Evolutionary conservation across 2,797 vertebrate genomes (phyloP), one percentile per base, ranked within the genome.

Genomic region (Melanogrammus aeglefinus): DNA sequence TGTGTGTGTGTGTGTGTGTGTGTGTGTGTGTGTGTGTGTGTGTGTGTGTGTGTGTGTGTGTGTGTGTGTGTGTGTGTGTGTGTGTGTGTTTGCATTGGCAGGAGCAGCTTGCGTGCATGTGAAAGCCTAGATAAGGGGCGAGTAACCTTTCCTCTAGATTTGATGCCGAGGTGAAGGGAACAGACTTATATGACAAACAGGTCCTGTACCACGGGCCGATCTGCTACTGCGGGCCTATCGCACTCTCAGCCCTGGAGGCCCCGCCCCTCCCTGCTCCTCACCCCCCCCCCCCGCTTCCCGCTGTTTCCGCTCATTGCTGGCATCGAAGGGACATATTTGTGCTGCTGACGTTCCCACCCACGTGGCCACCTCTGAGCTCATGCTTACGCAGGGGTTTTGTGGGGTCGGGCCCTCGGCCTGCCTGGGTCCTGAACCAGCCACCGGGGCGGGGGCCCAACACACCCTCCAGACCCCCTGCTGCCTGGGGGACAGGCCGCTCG

Each of bases 101-200:
- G 24, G n/a, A 12, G 63, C 63, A 69, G 63, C n/a, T 88, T 86
- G 88, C 87, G 80, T 86, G 88, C 78, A 76, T 78, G 79, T 71
- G 75, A 89, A 88, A 88, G 90, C 90, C 91, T 81, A 88, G 82
- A 88, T 88, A 87, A 86, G 91, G 86, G 86, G 79, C 84, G 85
- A 1, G 63, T 93, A 93, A 95, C 94, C 95, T 95, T 94, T 95
- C 91, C 93, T 92, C 94, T 83, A 95, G 86, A 94, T 95, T 91
- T 90, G 81, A 85, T 78, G 87, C 88, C 79, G 83, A 88, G 84
- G 91, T 89, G 85, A 91, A 86, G 84, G 79, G 73, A 78, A 85
- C 87, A 91, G 90, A 27, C 87, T 93, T 93, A 87, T 87, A 90
- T 90, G 85, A 91, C 88, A 87, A 93, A 87, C 90, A 90, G 83